Evolutionary conservation across 2,888 invertebrate species (phyloP), one percentile per base, ranked within the genome.

Genomic region (Ornithoptera priamus): DNA sequence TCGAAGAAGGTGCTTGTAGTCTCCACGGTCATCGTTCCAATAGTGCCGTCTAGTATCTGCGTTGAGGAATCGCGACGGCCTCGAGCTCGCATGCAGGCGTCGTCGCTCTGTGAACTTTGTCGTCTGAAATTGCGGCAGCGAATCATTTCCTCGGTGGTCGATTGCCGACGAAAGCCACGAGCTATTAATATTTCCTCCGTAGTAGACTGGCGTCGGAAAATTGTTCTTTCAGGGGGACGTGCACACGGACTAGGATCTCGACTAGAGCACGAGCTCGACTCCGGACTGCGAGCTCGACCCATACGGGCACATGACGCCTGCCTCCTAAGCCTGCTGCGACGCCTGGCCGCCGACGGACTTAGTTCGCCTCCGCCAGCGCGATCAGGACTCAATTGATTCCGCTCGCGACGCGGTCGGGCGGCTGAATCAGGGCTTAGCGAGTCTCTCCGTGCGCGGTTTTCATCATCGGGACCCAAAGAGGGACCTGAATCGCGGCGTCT

Each of bases 141-240:
- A 72, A 97, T 97, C 97, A 97, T 97, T 87, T 98, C 98, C 81
- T 98, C 97, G 0, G 97, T 97, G 12, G 98, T 98, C 5, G 97
- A 97, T 82, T 98, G 97, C 18, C 97, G 94, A 0, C 98, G 94
- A 85, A 98, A 98, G 2, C 98, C 98, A 68, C 97, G 94, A 0
- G 97, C 97, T 79, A 97, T 97, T 58, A 98, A 89, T 78, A 98
- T 98, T 87, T 98, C 98, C 84, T 97, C 97, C 0, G 97, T 98
- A 18, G 97, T 97, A 42, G 97, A 97, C 89, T 97, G 97, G 71
- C 97, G 93, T 71, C 97, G 93, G 72, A 97, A 96, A 76, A 96
- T 94, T 12, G 97, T 96, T 57, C 96, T 93, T 77, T 95, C 94
- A 6, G 93, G 93, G 60, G 94, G 94, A 80, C 75, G 93, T 79